These are phyloP conservation scores for Drosophila trichaetosa DNA, from an alignment of 2,888 invertebrate species.

Conservation along the genomic window DNA sequence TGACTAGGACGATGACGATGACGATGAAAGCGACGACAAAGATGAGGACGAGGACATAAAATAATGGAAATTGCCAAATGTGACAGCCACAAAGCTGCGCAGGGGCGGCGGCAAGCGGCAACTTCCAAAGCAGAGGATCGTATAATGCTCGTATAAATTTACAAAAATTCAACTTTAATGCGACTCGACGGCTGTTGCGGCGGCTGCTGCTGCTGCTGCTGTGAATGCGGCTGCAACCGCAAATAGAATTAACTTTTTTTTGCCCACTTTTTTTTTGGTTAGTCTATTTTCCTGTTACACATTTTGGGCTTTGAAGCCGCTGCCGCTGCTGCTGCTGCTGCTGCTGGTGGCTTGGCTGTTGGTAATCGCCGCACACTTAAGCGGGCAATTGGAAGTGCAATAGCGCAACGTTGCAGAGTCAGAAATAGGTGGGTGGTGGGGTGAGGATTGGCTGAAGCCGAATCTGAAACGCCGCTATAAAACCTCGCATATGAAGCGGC, in stretches of 20 bases:
- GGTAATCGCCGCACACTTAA: slow-evolving; percentile 79
- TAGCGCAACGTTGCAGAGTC: slow-evolving; percentile 58
- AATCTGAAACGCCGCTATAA: slow-evolving; percentile 46
- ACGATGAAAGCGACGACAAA: slow-evolving; percentile 31
- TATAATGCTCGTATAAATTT: slow-evolving; percentile 78
- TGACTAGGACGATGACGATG: slow-evolving; percentile 42
- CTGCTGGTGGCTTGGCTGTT: slow-evolving; percentile 56
- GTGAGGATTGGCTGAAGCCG: slow-evolving; percentile 15
- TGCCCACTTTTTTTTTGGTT: slow-evolving; percentile 2
- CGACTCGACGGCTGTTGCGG: slow-evolving; percentile 57
- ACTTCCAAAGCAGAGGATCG: slow-evolving; percentile 61
- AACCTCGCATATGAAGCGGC: slow-evolving; percentile 61
- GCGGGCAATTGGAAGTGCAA: slow-evolving; percentile 77
- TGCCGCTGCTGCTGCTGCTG: slow-evolving; percentile 7
- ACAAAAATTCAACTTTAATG: slow-evolving; percentile 76
- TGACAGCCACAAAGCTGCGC: slow-evolving; percentile 78
- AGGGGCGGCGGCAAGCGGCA: slow-evolving; percentile 29
- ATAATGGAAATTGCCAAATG: slow-evolving; percentile 81
- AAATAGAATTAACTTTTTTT: slow-evolving; percentile 77
- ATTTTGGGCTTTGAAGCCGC: slow-evolving; percentile 55
- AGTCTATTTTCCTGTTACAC: slow-evolving; percentile 20
- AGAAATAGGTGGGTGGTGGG: slow-evolving; percentile 1
- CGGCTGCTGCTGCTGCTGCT: slow-evolving; percentile 25
- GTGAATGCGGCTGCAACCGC: slow-evolving; percentile 61
- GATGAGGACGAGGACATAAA: slow-evolving; percentile 76